A percentile compares a stretch with the other conserved stretches of the same genome.
phyloP scores from a whole-genome alignment of 2,113 vertebrate species.

The Puntigrus tetrazona region DNA sequence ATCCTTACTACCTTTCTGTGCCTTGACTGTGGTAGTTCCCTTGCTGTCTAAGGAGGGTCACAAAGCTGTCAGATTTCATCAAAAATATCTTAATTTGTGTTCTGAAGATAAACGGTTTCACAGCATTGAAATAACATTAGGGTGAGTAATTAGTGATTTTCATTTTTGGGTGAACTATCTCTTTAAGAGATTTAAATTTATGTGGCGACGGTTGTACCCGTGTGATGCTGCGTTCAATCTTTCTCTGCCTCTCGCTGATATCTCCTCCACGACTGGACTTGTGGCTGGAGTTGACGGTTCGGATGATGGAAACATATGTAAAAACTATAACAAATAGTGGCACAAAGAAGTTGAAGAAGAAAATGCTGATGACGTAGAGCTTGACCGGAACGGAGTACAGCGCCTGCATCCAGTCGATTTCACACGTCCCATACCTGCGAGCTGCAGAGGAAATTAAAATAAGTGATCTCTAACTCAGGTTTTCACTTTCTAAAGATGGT shows the following conservation, averaged over 20 bases:
- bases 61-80: too few species aligned
- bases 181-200: neutral
- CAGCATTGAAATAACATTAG: too few species aligned
- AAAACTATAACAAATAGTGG: conserved; percentile 49
- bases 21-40: too few species aligned
- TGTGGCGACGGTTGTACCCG: conserved; percentile 17
- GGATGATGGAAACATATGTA: conserved; percentile 54
- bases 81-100: too few species aligned
- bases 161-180: too few species aligned
- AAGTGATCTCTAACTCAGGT: neutral
- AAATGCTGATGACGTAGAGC: conserved; percentile 41
- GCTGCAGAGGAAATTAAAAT: conserved; percentile 25
- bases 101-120: too few species aligned
- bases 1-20: too few species aligned
- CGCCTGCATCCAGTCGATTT: conserved; percentile 55
- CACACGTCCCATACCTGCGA: conserved; percentile 44
- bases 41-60: too few species aligned
- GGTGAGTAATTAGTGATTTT: too few species aligned
- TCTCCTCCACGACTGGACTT: conserved; percentile 27
- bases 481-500: neutral
- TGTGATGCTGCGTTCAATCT: conserved; percentile 54
- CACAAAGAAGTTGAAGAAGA: conserved; percentile 58
- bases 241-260: conserved; percentile 47
- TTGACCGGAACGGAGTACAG: conserved; percentile 52
- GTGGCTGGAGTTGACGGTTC: conserved; percentile 45